Base-by-base conservation (phyloP, 2,113 vertebrate species). In the Tyto alba region DNA sequence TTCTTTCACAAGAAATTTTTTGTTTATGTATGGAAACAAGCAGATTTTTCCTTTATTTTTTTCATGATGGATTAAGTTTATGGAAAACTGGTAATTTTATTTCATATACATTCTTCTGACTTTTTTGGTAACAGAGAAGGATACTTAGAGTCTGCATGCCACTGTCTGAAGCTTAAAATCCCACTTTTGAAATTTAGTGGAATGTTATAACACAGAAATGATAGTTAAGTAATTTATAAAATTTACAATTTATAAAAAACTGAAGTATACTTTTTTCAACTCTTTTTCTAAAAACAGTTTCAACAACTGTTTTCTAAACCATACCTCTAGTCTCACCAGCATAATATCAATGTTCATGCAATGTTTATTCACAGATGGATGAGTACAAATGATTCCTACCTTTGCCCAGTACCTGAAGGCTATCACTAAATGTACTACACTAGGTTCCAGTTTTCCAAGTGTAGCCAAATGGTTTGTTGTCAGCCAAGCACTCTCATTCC, bases 401-500 rank as follows among this genome's bases (percentile, higher is more conserved):
- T 97, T 98, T 66, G 99, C 99, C 99, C 99, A 99, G 85, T 98
- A 97, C 88, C 99, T 98, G 92, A 99, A 98, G 25, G 98, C 98
- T 96, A 99, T 87, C 85, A 99, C 98, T 97, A 99, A 96, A 52
- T 98, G 97, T 85, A 98, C 89, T 14, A 99, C 90, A 87, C 97
- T 96, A 69, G 93, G 97, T 85, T 99, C 98, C 53, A 94, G 93
- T 59, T 94, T 98, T 86, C 97, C 98, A 63, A 99, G 96, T 12
- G 98, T 85, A 73, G 98, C 97, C 94, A 99, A 97, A 93, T 98
- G 99, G 63, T 98, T 98, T 86, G 99, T 98, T 62, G 99, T 99
- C 68, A 99, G 98, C 97, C 97, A 99, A 18, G 99, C 99, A 18
- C 98, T 99, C 97, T 99, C 99, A 97, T 99, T 99, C 80, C 99